Conservation (phyloP, 2,888 invertebrate species). For the Hemistola chrysoprasaria region DNA sequence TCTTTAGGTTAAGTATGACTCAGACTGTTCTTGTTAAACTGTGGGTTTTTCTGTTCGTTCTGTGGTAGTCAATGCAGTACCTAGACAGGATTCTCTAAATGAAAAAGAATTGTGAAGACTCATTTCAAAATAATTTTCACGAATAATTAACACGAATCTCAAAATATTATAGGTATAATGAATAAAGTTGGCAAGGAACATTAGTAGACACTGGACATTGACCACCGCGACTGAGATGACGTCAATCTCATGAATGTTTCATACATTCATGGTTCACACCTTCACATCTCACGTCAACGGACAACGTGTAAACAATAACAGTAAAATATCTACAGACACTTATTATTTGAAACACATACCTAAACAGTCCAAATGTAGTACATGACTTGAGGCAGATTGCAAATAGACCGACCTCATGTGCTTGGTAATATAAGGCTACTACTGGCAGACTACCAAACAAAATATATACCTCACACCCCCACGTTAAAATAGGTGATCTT, state of each 20-base stretch:
- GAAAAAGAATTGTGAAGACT: no score
- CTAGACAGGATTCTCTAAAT: no score
- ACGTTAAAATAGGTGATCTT: constrained; percentile 24
- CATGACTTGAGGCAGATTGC: not conserved
- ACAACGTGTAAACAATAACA: constrained; percentile 27
- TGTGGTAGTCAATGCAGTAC: no score
- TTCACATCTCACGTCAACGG: constrained; percentile 27
- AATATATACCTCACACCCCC: constrained; percentile 28
- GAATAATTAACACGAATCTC: constrained; percentile 8
- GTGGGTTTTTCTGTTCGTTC: constrained; percentile 5
- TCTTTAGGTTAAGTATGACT: constrained; percentile 8
- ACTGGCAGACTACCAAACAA: constrained; percentile 42
- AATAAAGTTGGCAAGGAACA: constrained; percentile 44
- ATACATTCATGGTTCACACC: constrained; percentile 29
- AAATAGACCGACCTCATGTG: constrained; percentile 20
- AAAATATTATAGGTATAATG: constrained; percentile 20
- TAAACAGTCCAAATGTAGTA: no score
- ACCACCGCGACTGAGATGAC: constrained; percentile 58
- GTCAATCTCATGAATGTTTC: constrained; percentile 39
- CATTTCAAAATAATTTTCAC: constrained; percentile 7
- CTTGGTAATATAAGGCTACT: constrained; percentile 35
- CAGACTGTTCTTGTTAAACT: constrained; percentile 8
- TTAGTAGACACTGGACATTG: constrained; percentile 43
- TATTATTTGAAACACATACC: not conserved
- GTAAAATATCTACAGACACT: not conserved